phyloP scores from a whole-genome alignment of 2,888 invertebrate species.

The Cryptosula pallasiana region DNA sequence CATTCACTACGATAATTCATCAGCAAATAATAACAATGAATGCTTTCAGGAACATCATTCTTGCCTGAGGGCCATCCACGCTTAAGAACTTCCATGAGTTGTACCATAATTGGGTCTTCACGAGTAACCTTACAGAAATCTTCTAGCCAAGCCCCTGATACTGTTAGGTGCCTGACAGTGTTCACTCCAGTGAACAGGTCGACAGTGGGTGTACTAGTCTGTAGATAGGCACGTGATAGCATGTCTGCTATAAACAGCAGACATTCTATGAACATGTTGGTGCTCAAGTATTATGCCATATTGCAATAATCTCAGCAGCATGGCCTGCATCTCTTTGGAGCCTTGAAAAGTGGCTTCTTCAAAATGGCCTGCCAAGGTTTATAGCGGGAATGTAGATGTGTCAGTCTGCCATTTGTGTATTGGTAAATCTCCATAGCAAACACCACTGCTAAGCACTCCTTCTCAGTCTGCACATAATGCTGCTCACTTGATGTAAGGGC shows the following conservation, averaged over 20 bases:
- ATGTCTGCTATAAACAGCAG: not conserved
- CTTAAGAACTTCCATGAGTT: not conserved
- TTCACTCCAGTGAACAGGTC: not conserved
- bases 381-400: slow-evolving; percentile 8
- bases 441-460: slow-evolving; percentile 23
- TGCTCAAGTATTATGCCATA: no score
- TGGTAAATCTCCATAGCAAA: slow-evolving; percentile 16
- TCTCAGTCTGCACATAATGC: slow-evolving; percentile 33
- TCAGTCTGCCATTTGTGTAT: slow-evolving; percentile 22
- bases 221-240: not conserved
- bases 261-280: no score
- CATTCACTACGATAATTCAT: no score
- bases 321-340: no score
- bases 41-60: not conserved
- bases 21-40: no score
- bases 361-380: not conserved
- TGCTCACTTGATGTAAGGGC: slow-evolving; percentile 29
- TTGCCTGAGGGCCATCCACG: not conserved
- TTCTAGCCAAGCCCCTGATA: not conserved
- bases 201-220: not conserved
- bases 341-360: no score
- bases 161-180: not conserved
- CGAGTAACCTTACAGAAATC: not conserved
- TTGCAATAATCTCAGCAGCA: no score
- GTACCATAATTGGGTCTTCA: not conserved